phyloP scores from a whole-genome alignment of 1,140 invertebrate genomes.

The Mya arenaria region DNA sequence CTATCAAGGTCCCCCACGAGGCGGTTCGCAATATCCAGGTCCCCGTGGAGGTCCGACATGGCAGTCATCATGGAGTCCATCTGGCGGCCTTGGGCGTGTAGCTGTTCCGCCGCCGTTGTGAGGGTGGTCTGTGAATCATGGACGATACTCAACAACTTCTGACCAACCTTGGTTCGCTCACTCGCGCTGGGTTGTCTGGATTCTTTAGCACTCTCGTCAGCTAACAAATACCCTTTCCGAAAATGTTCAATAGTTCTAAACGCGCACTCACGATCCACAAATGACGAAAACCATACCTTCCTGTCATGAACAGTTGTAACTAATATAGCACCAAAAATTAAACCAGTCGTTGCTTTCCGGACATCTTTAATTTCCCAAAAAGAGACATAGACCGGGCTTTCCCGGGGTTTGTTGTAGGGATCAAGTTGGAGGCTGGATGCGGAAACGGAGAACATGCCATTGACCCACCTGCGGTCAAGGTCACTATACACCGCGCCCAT shows the following conservation, averaged over 20 bases:
- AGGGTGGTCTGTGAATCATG: slow-evolving; percentile 59
- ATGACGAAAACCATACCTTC: slow-evolving; percentile 59
- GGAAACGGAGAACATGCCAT: not conserved
- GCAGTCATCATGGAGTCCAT: slow-evolving; percentile 44
- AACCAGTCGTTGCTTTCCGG: slow-evolving; percentile 51
- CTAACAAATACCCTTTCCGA: slow-evolving; percentile 31
- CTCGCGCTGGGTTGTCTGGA: not conserved
- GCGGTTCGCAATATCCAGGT: slow-evolving; percentile 58
- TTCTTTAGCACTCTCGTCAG: not conserved
- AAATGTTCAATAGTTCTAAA: slow-evolving; percentile 53
- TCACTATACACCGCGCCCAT: no score
- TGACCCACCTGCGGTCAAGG: no score
- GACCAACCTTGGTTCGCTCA: slow-evolving; percentile 47
- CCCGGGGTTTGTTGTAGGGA: not conserved
- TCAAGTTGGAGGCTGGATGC: not conserved
- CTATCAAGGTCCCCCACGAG: slow-evolving; percentile 53
- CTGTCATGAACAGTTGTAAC: slow-evolving; percentile 25
- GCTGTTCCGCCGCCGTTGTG: slow-evolving; percentile 36
- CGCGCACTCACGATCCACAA: slow-evolving; percentile 44
- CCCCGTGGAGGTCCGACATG: slow-evolving; percentile 58
- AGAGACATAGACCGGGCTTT: slow-evolving; percentile 10
- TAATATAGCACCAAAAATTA: slow-evolving; percentile 54
- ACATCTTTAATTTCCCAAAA: slow-evolving; percentile 41
- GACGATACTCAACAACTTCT: slow-evolving; percentile 48
- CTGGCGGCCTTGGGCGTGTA: slow-evolving; percentile 57